Evolutionary conservation across 64 coral and sea anemone genomes (phyloP), one percentile per base, ranked within the genome.

Genomic region (Actinia equina): DNA sequence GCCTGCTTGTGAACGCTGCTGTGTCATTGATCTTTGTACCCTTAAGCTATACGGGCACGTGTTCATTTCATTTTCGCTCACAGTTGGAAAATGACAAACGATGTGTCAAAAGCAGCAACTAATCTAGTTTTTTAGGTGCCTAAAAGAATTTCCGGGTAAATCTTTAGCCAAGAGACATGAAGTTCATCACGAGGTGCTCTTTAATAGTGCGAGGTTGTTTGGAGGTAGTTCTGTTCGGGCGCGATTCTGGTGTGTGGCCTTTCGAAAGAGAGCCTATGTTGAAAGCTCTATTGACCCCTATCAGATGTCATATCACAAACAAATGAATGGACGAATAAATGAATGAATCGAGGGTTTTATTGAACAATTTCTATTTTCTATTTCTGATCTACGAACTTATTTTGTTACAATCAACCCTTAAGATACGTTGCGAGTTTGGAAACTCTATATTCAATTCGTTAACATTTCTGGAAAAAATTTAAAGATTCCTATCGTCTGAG

Each of bases 101-200:
- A 74, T 30, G 69, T 74, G 69, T 65, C 62, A 65, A 65, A 65
- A 60, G n/a, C 41, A 26, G 26, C 69, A 74, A 30, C 1, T 74
- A 74, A 27, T 14, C 15, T 11, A 57, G 16, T 17, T 81, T 44
- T 81, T 17, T 22, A 81, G 78, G 16, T 49, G 78, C 18, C 43
- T 20, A 51, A 17, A 23, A 81, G 78, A 81, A 81, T 81, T 81
- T 81, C 78, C 78, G 78, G 78, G 49, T 37, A 81, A 52, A 81
- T 44, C 7, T 79, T 44, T 52, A 44, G 43, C n/a, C 42, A 20
- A 81, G 14, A 81, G 18, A 44, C 42, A 49, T 81, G 20, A 43
- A 81, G 44, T 51, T 23, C 10, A 49, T 81, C 78, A 81, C 78
- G 78, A 81, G 78, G 78, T n/a, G 20, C 14, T 37, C 22, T 52